Conservation (phyloP, 2,113 vertebrate genomes). For the Centrocercus urophasianus region DNA sequence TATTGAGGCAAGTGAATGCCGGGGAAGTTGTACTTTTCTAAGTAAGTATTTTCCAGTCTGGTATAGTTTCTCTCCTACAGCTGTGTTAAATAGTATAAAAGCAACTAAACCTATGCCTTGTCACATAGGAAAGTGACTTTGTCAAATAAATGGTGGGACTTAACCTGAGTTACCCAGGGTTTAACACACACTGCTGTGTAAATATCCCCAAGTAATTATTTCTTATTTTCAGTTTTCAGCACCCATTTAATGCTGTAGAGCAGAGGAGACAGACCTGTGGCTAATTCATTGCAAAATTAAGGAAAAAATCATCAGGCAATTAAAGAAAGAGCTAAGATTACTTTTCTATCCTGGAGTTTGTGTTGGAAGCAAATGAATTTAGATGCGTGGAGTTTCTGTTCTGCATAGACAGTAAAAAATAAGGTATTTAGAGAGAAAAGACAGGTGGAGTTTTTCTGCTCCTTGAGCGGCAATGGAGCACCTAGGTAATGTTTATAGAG, state of each 20-base stretch:
- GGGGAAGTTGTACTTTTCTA: not conserved
- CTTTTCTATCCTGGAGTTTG: not conserved
- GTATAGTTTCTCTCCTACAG: not conserved
- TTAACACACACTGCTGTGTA: not conserved
- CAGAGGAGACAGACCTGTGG: not conserved
- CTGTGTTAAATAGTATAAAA: not conserved
- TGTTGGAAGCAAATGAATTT: slow-evolving; percentile 1
- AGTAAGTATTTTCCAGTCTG: fast-evolving
- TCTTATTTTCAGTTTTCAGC: not conserved
- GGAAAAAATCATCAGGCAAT: not conserved
- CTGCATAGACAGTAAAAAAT: not conserved
- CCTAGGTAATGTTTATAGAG: not conserved
- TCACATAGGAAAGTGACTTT: not conserved
- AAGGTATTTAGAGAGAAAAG: not conserved
- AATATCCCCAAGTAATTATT: not conserved
- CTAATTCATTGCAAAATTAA: not conserved
- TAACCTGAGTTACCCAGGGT: not conserved
- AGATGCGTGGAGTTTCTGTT: not conserved
- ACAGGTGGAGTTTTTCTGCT: not conserved
- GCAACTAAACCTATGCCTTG: not conserved
- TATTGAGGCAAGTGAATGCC: not conserved
- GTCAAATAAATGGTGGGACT: not conserved
- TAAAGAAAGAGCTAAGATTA: not conserved
- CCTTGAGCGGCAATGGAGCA: not conserved
- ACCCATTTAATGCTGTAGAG: not conserved